Evolutionary conservation across 2,113 vertebrate species (phyloP).

Genomic region (Neotragus pygmaeus): DNA sequence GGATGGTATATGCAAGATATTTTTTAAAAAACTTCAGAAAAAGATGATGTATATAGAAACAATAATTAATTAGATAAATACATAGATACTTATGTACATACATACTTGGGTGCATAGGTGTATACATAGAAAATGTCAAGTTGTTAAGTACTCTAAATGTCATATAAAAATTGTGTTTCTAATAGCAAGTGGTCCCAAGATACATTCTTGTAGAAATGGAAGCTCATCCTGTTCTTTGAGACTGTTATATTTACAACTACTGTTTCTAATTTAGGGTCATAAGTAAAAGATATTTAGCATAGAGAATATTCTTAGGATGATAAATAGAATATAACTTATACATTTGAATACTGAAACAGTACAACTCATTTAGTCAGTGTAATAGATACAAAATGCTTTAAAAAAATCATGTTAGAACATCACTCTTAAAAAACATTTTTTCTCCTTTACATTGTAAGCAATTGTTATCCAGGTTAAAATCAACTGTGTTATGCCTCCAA

Average conservation of each 20-base stretch:
- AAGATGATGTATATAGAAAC: not conserved
- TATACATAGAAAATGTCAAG: not conserved
- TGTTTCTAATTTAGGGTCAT: not conserved
- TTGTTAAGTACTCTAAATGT: not conserved
- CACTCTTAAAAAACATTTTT: not conserved
- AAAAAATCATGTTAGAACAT: not conserved
- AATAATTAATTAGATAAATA: not conserved
- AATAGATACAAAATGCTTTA: not conserved
- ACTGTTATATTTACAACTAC: not conserved
- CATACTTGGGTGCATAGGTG: not conserved
- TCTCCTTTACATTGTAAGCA: not conserved
- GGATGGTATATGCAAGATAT: not conserved
- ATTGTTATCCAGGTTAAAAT: not conserved
- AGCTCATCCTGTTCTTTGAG: not conserved
- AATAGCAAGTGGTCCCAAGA: not conserved
- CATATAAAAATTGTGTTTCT: not conserved
- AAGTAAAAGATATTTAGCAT: not conserved
- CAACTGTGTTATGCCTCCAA: not conserved
- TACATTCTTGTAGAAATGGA: not conserved
- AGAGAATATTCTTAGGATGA: not conserved
- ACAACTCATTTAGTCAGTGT: not conserved
- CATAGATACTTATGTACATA: not conserved
- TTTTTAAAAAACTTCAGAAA: not conserved
- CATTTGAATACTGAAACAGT: not conserved
- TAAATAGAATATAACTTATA: not conserved